Evolutionary conservation across 2,797 vertebrate species (phyloP).

Genomic region (Staurois parvus): DNA sequence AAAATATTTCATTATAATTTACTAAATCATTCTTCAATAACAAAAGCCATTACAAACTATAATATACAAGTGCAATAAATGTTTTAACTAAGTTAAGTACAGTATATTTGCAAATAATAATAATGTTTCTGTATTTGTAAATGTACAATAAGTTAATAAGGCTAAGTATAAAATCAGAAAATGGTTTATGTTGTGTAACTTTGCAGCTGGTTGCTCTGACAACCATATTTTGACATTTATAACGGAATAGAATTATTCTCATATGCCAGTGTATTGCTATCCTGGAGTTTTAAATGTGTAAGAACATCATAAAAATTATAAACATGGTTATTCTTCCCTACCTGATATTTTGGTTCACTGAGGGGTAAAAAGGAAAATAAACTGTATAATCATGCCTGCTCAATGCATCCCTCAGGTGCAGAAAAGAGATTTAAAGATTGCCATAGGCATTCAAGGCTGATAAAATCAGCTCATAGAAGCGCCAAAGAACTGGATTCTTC

Average conservation of each 20-base stretch:
- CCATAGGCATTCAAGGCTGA: no score
- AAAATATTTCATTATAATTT: background rate
- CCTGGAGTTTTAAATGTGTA: background rate
- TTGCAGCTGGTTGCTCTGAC: constrained; percentile 33
- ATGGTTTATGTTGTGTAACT: constrained; percentile 30
- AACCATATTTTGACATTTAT: constrained; percentile 47
- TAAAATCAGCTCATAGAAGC: no score
- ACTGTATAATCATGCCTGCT: no score
- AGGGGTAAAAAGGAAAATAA: no score
- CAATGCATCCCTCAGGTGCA: no score
- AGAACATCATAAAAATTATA: background rate
- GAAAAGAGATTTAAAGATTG: no score
- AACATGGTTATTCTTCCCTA: no score
- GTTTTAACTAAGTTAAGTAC: background rate
- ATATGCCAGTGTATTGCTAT: constrained; percentile 12
- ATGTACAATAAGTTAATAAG: background rate
- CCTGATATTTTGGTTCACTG: no score
- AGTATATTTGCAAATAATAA: background rate
- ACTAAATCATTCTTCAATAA: background rate
- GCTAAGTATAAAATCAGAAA: constrained; percentile 7
- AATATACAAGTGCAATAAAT: background rate
- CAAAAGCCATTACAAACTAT: background rate
- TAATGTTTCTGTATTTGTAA: background rate
- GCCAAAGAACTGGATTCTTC: background rate
- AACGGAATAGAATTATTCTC: background rate